phyloP scores from a whole-genome alignment of 2,797 vertebrate genomes.

The Rhinogobio ventralis region DNA sequence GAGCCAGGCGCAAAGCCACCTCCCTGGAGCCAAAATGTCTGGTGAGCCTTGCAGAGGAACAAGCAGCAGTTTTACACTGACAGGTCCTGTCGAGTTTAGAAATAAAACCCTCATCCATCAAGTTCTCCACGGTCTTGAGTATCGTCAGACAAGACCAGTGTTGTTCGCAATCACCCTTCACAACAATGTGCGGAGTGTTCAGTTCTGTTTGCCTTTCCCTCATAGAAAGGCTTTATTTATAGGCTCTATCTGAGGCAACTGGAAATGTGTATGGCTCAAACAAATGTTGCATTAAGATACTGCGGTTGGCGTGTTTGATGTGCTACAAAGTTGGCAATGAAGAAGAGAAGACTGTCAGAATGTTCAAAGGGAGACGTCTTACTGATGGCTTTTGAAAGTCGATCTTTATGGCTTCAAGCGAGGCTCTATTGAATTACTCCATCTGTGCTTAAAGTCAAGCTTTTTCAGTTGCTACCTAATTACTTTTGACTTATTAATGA shows the following conservation, averaged over 20 bases:
- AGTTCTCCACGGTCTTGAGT: constrained; percentile 48
- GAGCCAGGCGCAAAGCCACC: constrained; percentile 75
- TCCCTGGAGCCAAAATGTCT: constrained; percentile 78
- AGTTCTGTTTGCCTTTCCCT: constrained; percentile 44
- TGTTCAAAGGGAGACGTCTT: constrained; percentile 38
- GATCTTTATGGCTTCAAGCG: constrained; percentile 24
- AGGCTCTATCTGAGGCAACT: constrained; percentile 53
- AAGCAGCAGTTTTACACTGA: constrained; percentile 60
- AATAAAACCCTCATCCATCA: constrained; percentile 62
- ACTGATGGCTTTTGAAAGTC: constrained; percentile 42
- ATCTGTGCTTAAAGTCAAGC: constrained; percentile 33
- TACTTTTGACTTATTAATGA: constrained; percentile 34
- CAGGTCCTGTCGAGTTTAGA: constrained; percentile 60
- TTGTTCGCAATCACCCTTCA: constrained; percentile 56
- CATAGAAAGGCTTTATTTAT: constrained; percentile 57
- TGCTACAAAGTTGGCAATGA: constrained; percentile 35
- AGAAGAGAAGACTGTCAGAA: constrained; percentile 38
- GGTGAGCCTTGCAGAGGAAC: constrained; percentile 67
- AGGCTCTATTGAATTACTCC: constrained; percentile 32
- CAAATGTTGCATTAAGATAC: constrained; percentile 62
- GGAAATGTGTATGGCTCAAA: constrained; percentile 58
- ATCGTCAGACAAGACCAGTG: constrained; percentile 57
- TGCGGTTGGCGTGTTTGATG: constrained; percentile 48
- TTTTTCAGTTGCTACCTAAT: constrained; percentile 18
- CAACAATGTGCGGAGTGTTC: constrained; percentile 60